Base-by-base conservation (phyloP, 2,888 invertebrate genomes). In the Pemphredon lugubris region DNA sequence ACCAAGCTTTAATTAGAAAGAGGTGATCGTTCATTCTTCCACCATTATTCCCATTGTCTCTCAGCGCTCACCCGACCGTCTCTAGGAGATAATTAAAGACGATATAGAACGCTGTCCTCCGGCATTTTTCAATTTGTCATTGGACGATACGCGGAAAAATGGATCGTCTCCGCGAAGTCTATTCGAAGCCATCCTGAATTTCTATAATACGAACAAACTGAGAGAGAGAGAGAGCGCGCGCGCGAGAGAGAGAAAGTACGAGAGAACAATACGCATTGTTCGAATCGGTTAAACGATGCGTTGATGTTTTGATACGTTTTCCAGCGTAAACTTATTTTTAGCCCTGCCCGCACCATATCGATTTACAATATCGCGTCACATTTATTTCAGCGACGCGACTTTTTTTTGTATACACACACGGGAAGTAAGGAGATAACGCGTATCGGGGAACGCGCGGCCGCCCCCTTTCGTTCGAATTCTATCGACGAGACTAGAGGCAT, bases 51-150 rank as follows among this genome's bases (percentile, higher is more conserved):
- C 53, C 54, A 67, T 75, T 75, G 57, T 70, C 74, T 40, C 2
- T 5, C 13, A 7, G 18, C 21, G 30, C 44, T 59, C 51, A 13
- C 14, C 16, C 30, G 32, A 14, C 30, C 48, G 34, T 61, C 53
- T 45, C 57, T 37, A 45, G 34, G 40, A 23, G 59, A 78, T 75
- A 73, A 75, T 70, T 61, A 60, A 69, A 67, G 58, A 23, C 37
- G 48, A 69, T 67, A 50, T 66, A 64, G 68, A 51, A 50, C 45
- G 1, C n/a, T 23, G 23, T 5, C 50, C 20, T n/a, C 14, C 20
- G 64, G 48, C 57, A 64, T 73, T 63, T 78, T 75, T 68, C 65
- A 64, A 71, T 73, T 75, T 78, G 66, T 77, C 74, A 40, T 70
- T 39, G 14, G 5, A 14, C 51, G 61, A 67, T 60, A 60, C 45